Base-by-base conservation (phyloP, 2,888 invertebrate genomes). In the Anthrax anthrax region DNA sequence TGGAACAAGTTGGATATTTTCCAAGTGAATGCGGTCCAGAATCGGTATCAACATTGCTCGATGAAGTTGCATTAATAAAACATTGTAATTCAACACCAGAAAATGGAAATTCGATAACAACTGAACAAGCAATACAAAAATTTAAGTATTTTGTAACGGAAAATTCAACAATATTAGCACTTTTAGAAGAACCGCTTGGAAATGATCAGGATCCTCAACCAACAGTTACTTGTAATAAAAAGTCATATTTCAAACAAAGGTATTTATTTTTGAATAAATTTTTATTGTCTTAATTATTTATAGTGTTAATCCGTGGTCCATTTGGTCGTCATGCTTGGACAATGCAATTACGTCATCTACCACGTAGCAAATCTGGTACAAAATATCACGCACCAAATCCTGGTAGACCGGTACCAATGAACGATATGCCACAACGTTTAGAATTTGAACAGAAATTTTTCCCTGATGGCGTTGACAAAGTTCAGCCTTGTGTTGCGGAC, bases 311-410 rank as follows among this genome's bases (percentile, higher is more conserved):
- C 51, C 78, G 96, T 2, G 89, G 91, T 47, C 89, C 92, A 1
- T 95, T 92, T 71, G 95, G 95, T 1, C 80, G 95, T 6, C 88
- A 90, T 71, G 90, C 91, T 18, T 97, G 96, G 96, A 87, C 87
- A 10, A 78, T 90, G 76, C 83, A 86, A 59, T 70, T 88, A 46
- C 76, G 94, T 37, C 92, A 94, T 62, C 73, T 90, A 49, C 90
- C 95, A 1, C 76, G 92, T 37, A 80, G 84, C 60, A 84, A 87
- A 58, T 80, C 79, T 4, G 82, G 84, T 12, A 74, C 74, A 1
- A 78, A 80, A 59, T 65, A 66, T 47, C 64, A 68, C 50, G 64
- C 66, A 8, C 73, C 73, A 37, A 75, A 77, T 53, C 75, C 75
- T 1, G 81, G 78, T 54, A 71, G 89, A 42, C 89, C 89, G 1